Evolutionary conservation across 2,113 vertebrate species (phyloP).

Genomic region (Labeo rohita): DNA sequence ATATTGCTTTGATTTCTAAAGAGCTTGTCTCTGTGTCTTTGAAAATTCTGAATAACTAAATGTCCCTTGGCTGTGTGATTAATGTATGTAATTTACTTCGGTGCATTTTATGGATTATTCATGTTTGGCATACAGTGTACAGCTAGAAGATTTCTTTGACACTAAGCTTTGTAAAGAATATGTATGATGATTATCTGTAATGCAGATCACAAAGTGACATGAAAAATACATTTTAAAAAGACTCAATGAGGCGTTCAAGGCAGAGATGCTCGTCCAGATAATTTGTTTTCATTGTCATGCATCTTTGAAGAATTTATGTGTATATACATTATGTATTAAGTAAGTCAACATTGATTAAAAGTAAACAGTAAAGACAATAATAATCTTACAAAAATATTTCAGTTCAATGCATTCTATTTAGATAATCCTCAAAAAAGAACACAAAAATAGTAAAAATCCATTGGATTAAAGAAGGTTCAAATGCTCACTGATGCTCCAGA

Average conservation of each 20-base stretch:
- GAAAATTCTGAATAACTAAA: constrained; percentile 18
- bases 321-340: neutral
- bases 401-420: no score
- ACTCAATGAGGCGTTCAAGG: neutral
- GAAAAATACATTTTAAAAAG: neutral
- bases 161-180: constrained; percentile 9
- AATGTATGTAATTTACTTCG: constrained; percentile 68
- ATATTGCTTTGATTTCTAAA: constrained; percentile 26
- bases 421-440: no score
- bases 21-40: constrained; percentile 12
- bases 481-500: no score
- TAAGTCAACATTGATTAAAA: neutral
- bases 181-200: constrained; percentile 2
- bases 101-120: constrained; percentile 60
- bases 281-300: neutral
- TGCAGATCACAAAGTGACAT: constrained; percentile 17
- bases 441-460: no score
- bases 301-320: neutral
- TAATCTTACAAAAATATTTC: no score
- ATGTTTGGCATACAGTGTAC: constrained; percentile 44
- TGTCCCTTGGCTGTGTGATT: constrained; percentile 69
- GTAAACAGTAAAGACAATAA: neutral
- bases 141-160: neutral
- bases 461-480: no score
- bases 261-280: neutral